Base-by-base conservation (phyloP, 2,797 vertebrate species). In the Spinus pinus region DNA sequence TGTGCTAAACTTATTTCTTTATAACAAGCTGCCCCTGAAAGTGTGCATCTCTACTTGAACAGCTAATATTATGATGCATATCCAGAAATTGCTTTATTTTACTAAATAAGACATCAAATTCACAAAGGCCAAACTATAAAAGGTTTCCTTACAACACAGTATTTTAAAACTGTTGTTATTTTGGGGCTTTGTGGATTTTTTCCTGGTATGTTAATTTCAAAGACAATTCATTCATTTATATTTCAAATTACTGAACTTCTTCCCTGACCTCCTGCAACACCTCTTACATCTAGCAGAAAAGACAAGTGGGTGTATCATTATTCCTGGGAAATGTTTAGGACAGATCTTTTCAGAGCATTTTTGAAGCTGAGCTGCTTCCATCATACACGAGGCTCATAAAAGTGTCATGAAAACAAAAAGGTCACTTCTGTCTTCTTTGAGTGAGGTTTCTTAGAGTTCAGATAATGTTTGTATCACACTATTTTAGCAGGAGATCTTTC, bases 101-200 rank as follows among this genome's bases (percentile, higher is more conserved):
- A 92, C 93, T 88, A 96, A 97, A 92, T 94, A 96, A 94, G 81
- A 67, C 70, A 86, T 75, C 67, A 93, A 91, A 97, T 96, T 96
- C 86, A 94, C 77, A 85, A 90, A 94, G 75, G 88, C 47, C 90
- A 96, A 95, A 87, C 49, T 93, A 15, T 81, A 66, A 85, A 46
- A 88, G 30, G 84, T 97, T 97, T 97, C 39, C 75, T 96, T 92
- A 66, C 41, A 92, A 67, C 31, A 65, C n/a, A 90, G 42, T 80
- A 86, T 78, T 97, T 91, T 86, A 11, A 91, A 88, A 46, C 25
- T 49, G 24, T 10, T 46, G 5, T 25, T 46, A 13, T 25, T 74
- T 30, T 14, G 8, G 15, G 6, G 1, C 4, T 33, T 17, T 10
- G 10, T 12, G 16, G 4, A 1, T 33, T 53, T 50, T 21, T 14